Conservation (phyloP, 2,113 vertebrate species). For the Actenoides hombroni region DNA sequence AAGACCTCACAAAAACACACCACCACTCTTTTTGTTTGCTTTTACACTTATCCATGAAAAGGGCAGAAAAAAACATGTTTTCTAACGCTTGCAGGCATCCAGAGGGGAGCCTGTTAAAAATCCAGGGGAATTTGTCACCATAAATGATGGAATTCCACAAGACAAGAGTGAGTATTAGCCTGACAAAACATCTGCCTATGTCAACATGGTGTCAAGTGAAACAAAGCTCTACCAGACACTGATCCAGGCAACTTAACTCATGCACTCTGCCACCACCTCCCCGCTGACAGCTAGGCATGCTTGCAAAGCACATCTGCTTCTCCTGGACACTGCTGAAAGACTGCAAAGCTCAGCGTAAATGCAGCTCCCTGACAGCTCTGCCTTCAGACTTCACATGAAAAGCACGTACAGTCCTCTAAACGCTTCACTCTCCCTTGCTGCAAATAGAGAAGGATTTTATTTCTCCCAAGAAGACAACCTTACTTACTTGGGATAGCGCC, state of each 20-base stretch:
- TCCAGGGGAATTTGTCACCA: not conserved
- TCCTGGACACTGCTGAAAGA: not conserved
- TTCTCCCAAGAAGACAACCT: slow-evolving; percentile 18
- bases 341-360: not conserved
- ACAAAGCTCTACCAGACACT: not conserved
- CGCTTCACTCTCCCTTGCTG: not conserved
- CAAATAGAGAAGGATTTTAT: not conserved
- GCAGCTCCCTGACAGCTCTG: not conserved
- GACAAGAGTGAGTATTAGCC: not conserved
- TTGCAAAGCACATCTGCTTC: not conserved
- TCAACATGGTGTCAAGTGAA: slow-evolving; percentile 2
- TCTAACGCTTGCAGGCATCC: not conserved
- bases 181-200: slow-evolving; percentile 26
- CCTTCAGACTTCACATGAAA: not conserved
- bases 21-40: not conserved
- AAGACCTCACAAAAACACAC: not conserved
- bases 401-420: not conserved
- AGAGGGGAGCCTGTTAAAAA: slow-evolving; percentile 11
- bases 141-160: slow-evolving; percentile 13
- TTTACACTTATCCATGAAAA: not conserved
- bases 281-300: not conserved
- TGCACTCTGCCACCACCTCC: not conserved
- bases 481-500: slow-evolving; percentile 90
- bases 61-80: not conserved
- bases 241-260: not conserved